Conservation (phyloP, 2,797 vertebrate genomes). For the Microcaecilia unicolor region DNA sequence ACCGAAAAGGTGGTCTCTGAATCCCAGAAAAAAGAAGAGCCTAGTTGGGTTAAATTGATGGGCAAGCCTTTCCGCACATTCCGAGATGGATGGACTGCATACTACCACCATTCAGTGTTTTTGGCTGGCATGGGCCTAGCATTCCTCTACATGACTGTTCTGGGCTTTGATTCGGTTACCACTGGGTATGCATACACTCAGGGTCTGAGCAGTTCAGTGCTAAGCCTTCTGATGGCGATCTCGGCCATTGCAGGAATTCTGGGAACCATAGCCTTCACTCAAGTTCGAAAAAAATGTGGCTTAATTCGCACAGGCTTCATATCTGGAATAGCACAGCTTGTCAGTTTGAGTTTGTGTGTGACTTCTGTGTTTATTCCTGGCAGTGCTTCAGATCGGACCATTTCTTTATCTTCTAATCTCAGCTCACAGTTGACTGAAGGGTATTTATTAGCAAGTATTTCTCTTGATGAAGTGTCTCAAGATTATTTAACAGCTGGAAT, state of each 20-base stretch:
- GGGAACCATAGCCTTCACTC: conserved; percentile 68
- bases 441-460: conserved; percentile 31
- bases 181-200: conserved; percentile 70
- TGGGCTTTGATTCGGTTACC: conserved; percentile 75
- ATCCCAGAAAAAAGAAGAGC: conserved; percentile 28
- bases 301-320: conserved; percentile 66
- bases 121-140: conserved; percentile 65
- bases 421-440: conserved; percentile 47
- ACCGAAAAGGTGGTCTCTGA: conserved; percentile 23
- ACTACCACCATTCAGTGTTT: conserved; percentile 72
- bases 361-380: conserved; percentile 60
- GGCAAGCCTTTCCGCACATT: conserved; percentile 54
- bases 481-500: not conserved
- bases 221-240: conserved; percentile 70
- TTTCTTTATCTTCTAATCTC: conserved; percentile 45
- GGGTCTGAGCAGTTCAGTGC: conserved; percentile 62
- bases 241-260: conserved; percentile 66
- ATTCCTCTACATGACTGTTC: conserved; percentile 74
- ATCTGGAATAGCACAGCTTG: conserved; percentile 56
- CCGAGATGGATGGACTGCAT: conserved; percentile 60
- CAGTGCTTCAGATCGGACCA: conserved; percentile 63
- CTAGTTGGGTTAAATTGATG: conserved; percentile 44
- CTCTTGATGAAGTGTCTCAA: conserved; percentile 18
- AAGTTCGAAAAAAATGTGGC: conserved; percentile 62
- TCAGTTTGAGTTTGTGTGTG: conserved; percentile 60